Conservation (phyloP, 2,888 invertebrate species). For the Harpalus rufipes region DNA sequence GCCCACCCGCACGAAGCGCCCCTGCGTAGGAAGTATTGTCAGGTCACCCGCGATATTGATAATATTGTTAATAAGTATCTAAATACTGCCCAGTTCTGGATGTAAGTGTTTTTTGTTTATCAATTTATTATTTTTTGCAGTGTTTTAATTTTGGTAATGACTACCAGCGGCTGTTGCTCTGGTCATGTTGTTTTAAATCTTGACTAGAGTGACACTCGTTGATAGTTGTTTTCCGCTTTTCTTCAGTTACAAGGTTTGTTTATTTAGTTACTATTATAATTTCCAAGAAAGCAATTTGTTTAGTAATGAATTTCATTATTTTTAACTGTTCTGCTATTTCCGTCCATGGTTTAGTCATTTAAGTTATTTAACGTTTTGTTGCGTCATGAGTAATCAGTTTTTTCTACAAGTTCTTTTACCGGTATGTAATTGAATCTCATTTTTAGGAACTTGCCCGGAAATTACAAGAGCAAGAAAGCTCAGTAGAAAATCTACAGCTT, state of each 20-base stretch:
- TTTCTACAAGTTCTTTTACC: constrained; percentile 4
- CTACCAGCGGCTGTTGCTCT: constrained; percentile 74
- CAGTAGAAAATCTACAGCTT: constrained; percentile 79
- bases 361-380: constrained; percentile 42
- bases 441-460: constrained; percentile 85
- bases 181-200: constrained; percentile 73
- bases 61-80: no score
- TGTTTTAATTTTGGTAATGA: constrained; percentile 59
- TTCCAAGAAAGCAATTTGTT: constrained; percentile 27
- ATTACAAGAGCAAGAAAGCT: constrained; percentile 87
- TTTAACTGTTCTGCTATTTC: constrained; percentile 16
- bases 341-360: constrained; percentile 42
- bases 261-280: constrained; percentile 21
- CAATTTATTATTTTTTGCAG: constrained; percentile 43
- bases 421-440: constrained; percentile 36
- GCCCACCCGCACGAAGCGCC: no score
- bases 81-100: not conserved
- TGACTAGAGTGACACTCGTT: constrained; percentile 78
- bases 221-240: constrained; percentile 69
- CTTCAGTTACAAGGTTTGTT: constrained; percentile 53
- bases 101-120: constrained; percentile 7
- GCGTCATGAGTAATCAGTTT: constrained; percentile 34
- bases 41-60: no score
- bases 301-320: not conserved
- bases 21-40: no score